Percentiles rank a stretch among this genome's conserved stretches.
phyloP scores from a whole-genome alignment of 2,888 invertebrate genomes.

The Aphidoletes aphidimyza region DNA sequence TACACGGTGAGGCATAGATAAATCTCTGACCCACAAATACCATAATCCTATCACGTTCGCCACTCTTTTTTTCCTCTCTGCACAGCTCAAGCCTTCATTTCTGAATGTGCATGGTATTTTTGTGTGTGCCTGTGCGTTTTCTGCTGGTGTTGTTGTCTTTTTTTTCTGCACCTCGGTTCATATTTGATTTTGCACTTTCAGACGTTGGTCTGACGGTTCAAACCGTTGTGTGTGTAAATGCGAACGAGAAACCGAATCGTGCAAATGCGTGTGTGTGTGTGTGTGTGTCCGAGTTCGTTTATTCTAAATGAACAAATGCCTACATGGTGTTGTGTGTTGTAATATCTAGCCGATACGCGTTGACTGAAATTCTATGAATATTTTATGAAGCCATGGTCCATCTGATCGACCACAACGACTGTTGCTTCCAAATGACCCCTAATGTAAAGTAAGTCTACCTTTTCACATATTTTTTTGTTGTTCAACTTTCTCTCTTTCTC shows the following conservation, averaged over 20 bases:
- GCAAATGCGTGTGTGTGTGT: neutral
- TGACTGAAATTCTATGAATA: conserved; percentile 31
- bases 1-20: conserved; percentile 23
- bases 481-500: neutral
- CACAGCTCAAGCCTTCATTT: too few relatives aligned
- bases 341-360: conserved; percentile 10
- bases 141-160: neutral
- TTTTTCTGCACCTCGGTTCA: neutral
- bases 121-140: neutral
- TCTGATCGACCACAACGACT: conserved; percentile 26
- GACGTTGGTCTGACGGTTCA: neutral
- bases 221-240: too few relatives aligned
- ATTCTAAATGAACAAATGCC: conserved; percentile 24
- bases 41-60: conserved; percentile 55
- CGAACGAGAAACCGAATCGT: too few relatives aligned
- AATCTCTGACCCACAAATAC: conserved; percentile 54
- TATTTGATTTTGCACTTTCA: conserved; percentile 36
- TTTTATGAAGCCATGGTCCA: conserved; percentile 16
- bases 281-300: neutral
- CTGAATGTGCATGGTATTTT: neutral
- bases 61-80: conserved; percentile 10
- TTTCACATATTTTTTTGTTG: neutral
- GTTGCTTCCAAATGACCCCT: conserved; percentile 29
- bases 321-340: neutral
- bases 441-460: conserved; percentile 31